These are phyloP conservation scores for Halichondria panicea DNA, from an alignment of 37 sponge, comb jelly and placozoan species.

Conservation along the genomic window DNA sequence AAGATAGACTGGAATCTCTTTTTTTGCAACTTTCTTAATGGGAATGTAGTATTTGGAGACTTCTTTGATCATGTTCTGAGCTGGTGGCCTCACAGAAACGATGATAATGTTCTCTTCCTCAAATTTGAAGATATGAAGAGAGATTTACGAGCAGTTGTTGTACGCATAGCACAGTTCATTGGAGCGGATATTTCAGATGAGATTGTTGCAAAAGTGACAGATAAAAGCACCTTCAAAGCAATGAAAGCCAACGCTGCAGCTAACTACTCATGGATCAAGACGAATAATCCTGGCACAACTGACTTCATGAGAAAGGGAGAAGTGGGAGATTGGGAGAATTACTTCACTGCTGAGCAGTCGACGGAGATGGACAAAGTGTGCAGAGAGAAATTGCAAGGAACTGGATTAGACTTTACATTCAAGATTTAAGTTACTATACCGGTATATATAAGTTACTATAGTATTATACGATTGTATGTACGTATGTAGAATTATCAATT, in stretches of 20 bases:
- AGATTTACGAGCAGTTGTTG: conserved; percentile 17
- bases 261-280: too few relatives aligned
- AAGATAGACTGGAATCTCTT: neutral
- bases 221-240: conserved; percentile 19
- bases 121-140: conserved; percentile 64
- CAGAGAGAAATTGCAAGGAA: too few relatives aligned
- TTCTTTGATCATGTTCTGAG: conserved; percentile 61
- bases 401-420: too few relatives aligned
- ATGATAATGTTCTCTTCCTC: conserved; percentile 44
- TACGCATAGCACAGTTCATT: conserved; percentile 33
- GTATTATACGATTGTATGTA: too few relatives aligned
- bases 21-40: neutral
- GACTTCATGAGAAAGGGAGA: too few relatives aligned
- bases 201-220: conserved; percentile 3
- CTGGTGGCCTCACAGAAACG: conserved; percentile 56
- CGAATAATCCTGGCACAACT: too few relatives aligned
- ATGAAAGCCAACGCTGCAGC: conserved; percentile 38
- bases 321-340: too few relatives aligned
- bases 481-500: too few relatives aligned
- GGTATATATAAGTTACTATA: too few relatives aligned
- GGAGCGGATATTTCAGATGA: conserved; percentile 19
- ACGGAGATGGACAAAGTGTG: too few relatives aligned
- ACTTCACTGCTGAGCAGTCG: too few relatives aligned
- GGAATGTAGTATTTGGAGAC: conserved; percentile 20
- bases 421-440: too few relatives aligned